These are phyloP conservation scores for Schizopygopsis malacanthus DNA, from an alignment of 2,797 vertebrate species.

Conservation along the genomic window DNA sequence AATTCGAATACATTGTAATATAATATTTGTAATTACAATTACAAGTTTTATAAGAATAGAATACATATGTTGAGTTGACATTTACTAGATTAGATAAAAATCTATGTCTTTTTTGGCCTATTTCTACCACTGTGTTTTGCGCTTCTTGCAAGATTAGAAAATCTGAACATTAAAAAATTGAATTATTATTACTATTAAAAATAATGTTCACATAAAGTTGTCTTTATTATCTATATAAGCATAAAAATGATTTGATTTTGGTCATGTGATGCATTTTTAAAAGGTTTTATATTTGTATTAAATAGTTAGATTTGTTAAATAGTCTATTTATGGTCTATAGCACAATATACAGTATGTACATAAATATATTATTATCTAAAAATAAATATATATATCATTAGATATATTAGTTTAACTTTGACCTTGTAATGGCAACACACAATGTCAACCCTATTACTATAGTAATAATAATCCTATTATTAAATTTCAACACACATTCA, in stretches of 20 bases:
- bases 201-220: background rate
- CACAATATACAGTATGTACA: background rate
- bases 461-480: background rate
- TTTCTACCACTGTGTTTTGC: background rate
- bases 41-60: background rate
- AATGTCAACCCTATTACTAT: background rate
- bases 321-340: background rate
- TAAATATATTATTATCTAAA: background rate
- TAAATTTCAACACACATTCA: background rate
- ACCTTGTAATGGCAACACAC: background rate
- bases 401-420: background rate
- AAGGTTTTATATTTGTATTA: background rate
- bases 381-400: background rate
- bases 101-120: background rate
- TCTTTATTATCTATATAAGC: background rate
- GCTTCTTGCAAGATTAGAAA: background rate
- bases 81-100: background rate
- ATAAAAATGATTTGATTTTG: background rate
- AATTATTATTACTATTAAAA: background rate
- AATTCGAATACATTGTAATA: background rate
- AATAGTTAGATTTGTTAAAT: background rate
- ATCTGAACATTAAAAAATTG: background rate
- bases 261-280: background rate
- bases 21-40: background rate
- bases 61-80: background rate